These are phyloP conservation scores for Discoglossus pictus DNA, from an alignment of 2,797 vertebrate species.

Conservation along the genomic window DNA sequence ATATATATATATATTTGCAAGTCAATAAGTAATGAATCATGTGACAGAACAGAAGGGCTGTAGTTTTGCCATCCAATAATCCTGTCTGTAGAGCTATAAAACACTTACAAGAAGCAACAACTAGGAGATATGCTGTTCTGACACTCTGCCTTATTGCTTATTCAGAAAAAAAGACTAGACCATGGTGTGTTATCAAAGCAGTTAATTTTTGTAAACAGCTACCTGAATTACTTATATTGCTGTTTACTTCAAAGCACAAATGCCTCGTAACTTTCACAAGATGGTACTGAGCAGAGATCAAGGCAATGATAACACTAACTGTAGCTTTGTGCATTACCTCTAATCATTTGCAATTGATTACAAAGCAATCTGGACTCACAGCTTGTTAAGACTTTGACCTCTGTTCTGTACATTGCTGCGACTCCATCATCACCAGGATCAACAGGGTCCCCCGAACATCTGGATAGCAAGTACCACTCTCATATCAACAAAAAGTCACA, in stretches of 20 bases:
- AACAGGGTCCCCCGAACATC: conserved; percentile 12
- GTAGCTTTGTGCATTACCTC: conserved; percentile 42
- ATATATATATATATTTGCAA: too few species aligned
- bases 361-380: conserved; percentile 39
- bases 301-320: conserved; percentile 29
- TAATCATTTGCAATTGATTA: conserved; percentile 49
- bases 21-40: too few species aligned
- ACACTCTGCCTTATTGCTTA: conserved; percentile 9
- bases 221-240: conserved; percentile 51
- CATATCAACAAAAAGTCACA: too few species aligned
- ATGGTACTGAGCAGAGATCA: conserved; percentile 55
- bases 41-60: too few species aligned
- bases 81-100: neutral
- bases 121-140: neutral
- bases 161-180: neutral
- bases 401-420: conserved; percentile 17
- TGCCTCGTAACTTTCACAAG: conserved; percentile 54
- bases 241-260: conserved; percentile 46
- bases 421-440: conserved; percentile 30
- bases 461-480: conserved; percentile 21
- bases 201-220: conserved; percentile 33
- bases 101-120: neutral
- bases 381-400: conserved; percentile 41
- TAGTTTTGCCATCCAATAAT: neutral
- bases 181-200: conserved; percentile 25